Base-by-base conservation (phyloP, 2,797 vertebrate genomes). In the Urosaurus nigricauda region DNA sequence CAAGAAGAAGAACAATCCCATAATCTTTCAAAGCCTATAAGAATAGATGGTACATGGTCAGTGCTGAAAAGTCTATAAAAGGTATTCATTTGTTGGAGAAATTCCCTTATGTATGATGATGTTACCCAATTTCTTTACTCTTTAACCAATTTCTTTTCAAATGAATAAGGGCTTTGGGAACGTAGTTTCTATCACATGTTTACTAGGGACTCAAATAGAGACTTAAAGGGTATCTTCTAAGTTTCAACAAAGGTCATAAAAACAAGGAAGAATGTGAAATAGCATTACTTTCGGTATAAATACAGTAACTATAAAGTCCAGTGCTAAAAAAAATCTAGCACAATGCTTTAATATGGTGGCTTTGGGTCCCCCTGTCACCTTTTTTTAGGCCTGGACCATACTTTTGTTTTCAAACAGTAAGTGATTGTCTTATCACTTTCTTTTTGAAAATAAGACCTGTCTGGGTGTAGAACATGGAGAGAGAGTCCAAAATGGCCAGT, bases 11-110 rank as follows among this genome's bases (percentile, higher is more conserved):
- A 77, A 97, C 93, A 80, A 97, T 95, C 84, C 96, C 94, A 89
- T 97, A 98, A 93, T 98, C 97, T 94, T 86, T 95, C 87, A 98
- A 94, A 89, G 97, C 97, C 97, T 97, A 93, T 47, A 93, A 92
- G 94, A 87, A 73, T 24, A 9, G 12, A 77, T 93, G 79, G 37
- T 74, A 47, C 19, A 74, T 82, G 9, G 47, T 81, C n/a, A 80
- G 24, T 88, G 32, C 40, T 86, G 21, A 83, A 16, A 81, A 37
- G 11, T 12, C 56, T n/a, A 74, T 17, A 56, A 35, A 12, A 37
- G 5, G 26, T 0, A 85, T 81, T 21, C 13, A 2, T 70, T 81
- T 32, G 86, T 19, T 40, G 35, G 21, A 70, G 53, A 40, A 73
- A 43, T 79, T 60, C 12, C 56, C 4, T 58, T 40, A 40, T 51